phyloP scores from a whole-genome alignment of 2,797 vertebrate species.

The Champsocephalus gunnari region DNA sequence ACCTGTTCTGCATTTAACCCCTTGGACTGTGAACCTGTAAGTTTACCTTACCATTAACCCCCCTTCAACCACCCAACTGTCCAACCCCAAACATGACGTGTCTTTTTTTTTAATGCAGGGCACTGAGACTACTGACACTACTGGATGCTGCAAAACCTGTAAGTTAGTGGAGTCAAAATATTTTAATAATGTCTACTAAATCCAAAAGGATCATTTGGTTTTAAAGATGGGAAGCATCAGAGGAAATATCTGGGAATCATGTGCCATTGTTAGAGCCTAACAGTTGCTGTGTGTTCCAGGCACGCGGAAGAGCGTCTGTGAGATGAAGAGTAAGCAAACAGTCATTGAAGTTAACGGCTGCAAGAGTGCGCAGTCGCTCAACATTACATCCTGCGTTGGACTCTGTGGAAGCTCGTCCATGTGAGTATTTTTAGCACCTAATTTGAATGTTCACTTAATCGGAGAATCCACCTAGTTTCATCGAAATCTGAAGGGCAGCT shows the following conservation, averaged over 20 bases:
- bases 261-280: background rate
- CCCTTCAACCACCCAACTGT: background rate
- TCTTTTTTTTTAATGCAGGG: slow-evolving; percentile 75
- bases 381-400: slow-evolving; percentile 88
- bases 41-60: slow-evolving; percentile 40
- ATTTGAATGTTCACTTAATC: background rate
- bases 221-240: background rate
- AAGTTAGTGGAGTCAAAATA: slow-evolving; percentile 59
- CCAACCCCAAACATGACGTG: slow-evolving; percentile 3
- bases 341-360: slow-evolving; percentile 81
- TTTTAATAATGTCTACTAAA: background rate
- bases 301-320: slow-evolving; percentile 72
- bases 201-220: too few species aligned
- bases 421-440: slow-evolving; percentile 80
- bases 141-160: slow-evolving; percentile 89
- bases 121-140: slow-evolving; percentile 81
- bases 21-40: slow-evolving; percentile 87
- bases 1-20: slow-evolving; percentile 83
- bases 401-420: slow-evolving; percentile 87
- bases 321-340: slow-evolving; percentile 59
- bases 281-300: slow-evolving; percentile 66
- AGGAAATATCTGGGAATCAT: too few species aligned
- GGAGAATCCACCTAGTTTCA: background rate
- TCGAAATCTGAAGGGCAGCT: background rate
- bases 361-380: slow-evolving; percentile 69